Evolutionary conservation across 2,113 vertebrate species (phyloP).

Genomic region (Syngnathus floridae): DNA sequence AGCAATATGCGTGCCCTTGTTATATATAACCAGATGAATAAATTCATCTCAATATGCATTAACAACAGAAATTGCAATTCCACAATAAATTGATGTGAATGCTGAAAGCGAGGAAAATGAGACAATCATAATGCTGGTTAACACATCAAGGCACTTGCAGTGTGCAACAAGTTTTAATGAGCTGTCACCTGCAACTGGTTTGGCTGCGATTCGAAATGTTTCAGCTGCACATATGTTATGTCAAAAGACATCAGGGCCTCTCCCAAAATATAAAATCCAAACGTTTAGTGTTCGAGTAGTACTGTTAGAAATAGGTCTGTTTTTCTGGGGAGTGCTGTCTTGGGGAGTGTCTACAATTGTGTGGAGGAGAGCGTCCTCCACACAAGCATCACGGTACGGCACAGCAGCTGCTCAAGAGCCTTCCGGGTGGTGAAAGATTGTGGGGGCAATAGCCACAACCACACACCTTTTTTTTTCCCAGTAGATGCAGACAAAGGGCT

Average conservation of each 20-base stretch:
- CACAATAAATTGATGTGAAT: neutral
- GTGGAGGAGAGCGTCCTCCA: no score
- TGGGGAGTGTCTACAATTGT: no score
- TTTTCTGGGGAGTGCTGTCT: no score
- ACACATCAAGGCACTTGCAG: neutral
- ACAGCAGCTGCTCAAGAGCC: no score
- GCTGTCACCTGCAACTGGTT: neutral
- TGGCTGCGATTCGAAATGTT: neutral
- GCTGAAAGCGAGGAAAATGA: neutral
- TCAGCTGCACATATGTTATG: neutral
- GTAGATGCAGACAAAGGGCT: no score
- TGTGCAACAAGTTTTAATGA: neutral
- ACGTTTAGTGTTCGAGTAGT: no score
- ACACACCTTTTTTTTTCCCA: no score
- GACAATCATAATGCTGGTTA: neutral
- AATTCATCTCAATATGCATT: slow-evolving; percentile 4
- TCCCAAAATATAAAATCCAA: no score
- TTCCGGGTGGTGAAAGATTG: no score
- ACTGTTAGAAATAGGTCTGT: no score
- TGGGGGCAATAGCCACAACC: no score
- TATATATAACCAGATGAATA: neutral
- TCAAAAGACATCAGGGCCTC: neutral
- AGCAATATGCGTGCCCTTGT: slow-evolving; percentile 20
- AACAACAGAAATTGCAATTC: neutral
- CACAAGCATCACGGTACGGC: no score